These are phyloP conservation scores for Phataginus tetradactyla DNA, from an alignment of 2,797 vertebrate genomes.

Conservation along the genomic window DNA sequence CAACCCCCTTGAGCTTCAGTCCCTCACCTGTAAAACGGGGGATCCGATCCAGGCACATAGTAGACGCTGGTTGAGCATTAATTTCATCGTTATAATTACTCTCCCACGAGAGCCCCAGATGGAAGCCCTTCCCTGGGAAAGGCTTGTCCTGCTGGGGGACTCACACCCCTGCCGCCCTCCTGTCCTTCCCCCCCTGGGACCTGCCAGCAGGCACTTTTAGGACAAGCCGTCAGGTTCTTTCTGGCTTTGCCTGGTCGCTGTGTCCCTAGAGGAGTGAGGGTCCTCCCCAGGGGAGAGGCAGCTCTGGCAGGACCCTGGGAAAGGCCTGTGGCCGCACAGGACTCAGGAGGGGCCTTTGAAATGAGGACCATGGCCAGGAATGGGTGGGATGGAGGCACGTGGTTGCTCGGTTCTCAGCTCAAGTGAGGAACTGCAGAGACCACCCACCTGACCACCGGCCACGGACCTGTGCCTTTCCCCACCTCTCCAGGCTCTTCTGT, in stretches of 20 bases:
- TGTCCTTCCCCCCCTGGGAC: background rate
- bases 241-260: background rate
- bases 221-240: background rate
- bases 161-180: background rate
- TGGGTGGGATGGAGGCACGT: background rate
- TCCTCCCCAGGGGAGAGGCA: background rate
- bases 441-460: background rate
- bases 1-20: background rate
- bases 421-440: constrained; percentile 39
- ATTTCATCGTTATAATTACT: fast-evolving
- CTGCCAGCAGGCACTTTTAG: background rate
- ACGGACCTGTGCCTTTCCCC: background rate
- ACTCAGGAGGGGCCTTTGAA: background rate
- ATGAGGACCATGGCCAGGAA: background rate
- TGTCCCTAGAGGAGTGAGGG: background rate
- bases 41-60: background rate
- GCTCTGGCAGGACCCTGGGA: background rate
- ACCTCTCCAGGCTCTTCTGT: background rate
- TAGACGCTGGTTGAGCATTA: background rate
- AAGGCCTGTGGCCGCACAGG: background rate
- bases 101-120: background rate
- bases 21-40: background rate
- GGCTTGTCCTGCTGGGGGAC: background rate
- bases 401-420: background rate
- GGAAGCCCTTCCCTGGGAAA: background rate